Conservation (phyloP, 2,888 invertebrate species). For the Dasysyrphus tricinctus region DNA sequence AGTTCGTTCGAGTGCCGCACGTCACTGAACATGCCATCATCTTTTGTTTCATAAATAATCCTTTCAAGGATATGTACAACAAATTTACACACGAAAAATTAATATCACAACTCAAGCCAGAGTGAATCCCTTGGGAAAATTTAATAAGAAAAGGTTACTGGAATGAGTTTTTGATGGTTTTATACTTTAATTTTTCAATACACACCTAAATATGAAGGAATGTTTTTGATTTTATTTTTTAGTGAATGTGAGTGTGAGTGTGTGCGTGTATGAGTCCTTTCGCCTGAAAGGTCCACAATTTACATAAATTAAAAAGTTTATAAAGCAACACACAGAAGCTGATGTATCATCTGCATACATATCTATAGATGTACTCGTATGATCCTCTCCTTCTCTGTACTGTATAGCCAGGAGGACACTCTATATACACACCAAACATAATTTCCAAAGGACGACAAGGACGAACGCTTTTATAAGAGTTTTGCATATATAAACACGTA, state of each 20-base stretch:
- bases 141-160: slow-evolving; percentile 60
- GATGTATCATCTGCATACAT: neutral
- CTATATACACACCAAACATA: slow-evolving; percentile 61
- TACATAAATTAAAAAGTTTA: slow-evolving; percentile 82
- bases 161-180: slow-evolving; percentile 44
- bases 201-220: slow-evolving; percentile 42
- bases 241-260: slow-evolving; percentile 4
- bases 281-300: slow-evolving; percentile 80
- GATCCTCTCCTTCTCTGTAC: neutral
- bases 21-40: slow-evolving; percentile 60
- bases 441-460: slow-evolving; percentile 75
- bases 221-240: slow-evolving; percentile 60
- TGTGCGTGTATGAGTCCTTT: slow-evolving; percentile 33
- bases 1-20: too few species aligned
- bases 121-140: slow-evolving; percentile 28
- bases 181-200: slow-evolving; percentile 72
- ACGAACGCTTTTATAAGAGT: slow-evolving; percentile 76
- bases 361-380: neutral
- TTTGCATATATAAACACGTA: slow-evolving; percentile 81
- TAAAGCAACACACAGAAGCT: slow-evolving; percentile 76
- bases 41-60: slow-evolving; percentile 72
- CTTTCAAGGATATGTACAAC: slow-evolving; percentile 63
- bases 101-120: slow-evolving; percentile 54
- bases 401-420: slow-evolving; percentile 41
- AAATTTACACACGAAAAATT: slow-evolving; percentile 72